Base-by-base conservation (phyloP, 2,797 vertebrate genomes). In the Gephyroberyx darwinii region DNA sequence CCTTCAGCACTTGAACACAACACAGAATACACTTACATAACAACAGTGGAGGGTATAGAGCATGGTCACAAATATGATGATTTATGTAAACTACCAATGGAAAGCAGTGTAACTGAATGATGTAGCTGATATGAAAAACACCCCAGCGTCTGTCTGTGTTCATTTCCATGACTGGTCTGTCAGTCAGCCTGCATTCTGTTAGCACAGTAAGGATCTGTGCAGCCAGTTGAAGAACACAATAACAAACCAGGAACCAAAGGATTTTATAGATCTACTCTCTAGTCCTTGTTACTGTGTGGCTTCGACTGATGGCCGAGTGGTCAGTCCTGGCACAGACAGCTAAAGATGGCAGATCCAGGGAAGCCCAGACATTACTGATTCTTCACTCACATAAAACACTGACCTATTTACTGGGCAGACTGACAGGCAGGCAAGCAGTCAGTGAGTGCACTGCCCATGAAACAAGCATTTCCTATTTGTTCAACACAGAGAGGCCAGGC, bases 381-480 rank as follows among this genome's bases (percentile, higher is more conserved):
- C 85, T 85, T 88, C 68, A 22, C 83, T 85, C 74, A 67, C 83
- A 84, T 86, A 87, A 86, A 91, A 89, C 85, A 84, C 73, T 90
- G 89, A 92, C 91, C 91, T 90, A 91, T 92, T 92, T 91, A 88
- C 80, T 74, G 77, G 58, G 78, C 75, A 76, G 80, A 68, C 76
- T 69, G 84, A 82, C 81, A 72, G 81, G 54, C 78, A 81, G 83
- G 56, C 70, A 69, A 35, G 69, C 80, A 81, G 77, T 57, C 71
- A 84, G 86, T 35, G 76, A 78, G 74, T 4, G 52, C 55, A 58
- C 63, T 74, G 78, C 84, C 78, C 81, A 78, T 71, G 71, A 84
- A 87, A 89, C 80, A 76, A 81, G 81, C 80, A 63, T 75, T 77
- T 86, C 86, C 74, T 85, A 67, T 83, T 75, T 79, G 79, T 74